Base-by-base conservation (phyloP, 2,113 vertebrate genomes). In the Willisornis vidua region DNA sequence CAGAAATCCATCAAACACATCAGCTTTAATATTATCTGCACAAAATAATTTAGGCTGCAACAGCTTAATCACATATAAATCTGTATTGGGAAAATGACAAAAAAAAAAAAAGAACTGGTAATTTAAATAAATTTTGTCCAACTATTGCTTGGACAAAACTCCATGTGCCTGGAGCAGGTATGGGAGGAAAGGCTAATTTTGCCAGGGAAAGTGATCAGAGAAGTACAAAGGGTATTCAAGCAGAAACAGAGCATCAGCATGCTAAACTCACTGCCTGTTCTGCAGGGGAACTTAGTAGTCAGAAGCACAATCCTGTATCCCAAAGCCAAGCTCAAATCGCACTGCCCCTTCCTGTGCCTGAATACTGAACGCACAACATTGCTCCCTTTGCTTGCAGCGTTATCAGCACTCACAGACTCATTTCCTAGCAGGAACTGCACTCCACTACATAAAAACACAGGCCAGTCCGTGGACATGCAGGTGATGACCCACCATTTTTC, bases 401-500 rank as follows among this genome's bases (percentile, higher is more conserved):
- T 19, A 63, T 3, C 41, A 68, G 2, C 1, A 3, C 46, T 71
- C 71, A 57, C 22, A 37, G 45, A 58, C 43, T 41, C 41, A 19
- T 39, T 75, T 51, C 48, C 8, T 45, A 55, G 39, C 0, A 1
- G 5, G 28, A 78, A 67, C 9, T 19, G 9, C 3, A 2, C 33
- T 59, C 25, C 2, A 4, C 59, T 26, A 20, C 18, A 48, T 26
- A 57, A 59, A 88, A 80, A 13, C 49, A 43, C 0, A 1, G 33
- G n/a, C 19, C 39, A 22, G 11, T 17, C 26, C 0, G 0, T 1
- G 5, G 78, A 70, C 46, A 28, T 0, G 2, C 10, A 28, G 68
- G 25, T 29, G 41, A 37, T 39, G 54, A 83, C 19, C 10, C 59
- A 76, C 19, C 16, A 6, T 28, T 81, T 54, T 25, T 1, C 43